Evolutionary conservation across 1,140 invertebrate genomes (phyloP).

Genomic region (Mercenaria mercenaria): DNA sequence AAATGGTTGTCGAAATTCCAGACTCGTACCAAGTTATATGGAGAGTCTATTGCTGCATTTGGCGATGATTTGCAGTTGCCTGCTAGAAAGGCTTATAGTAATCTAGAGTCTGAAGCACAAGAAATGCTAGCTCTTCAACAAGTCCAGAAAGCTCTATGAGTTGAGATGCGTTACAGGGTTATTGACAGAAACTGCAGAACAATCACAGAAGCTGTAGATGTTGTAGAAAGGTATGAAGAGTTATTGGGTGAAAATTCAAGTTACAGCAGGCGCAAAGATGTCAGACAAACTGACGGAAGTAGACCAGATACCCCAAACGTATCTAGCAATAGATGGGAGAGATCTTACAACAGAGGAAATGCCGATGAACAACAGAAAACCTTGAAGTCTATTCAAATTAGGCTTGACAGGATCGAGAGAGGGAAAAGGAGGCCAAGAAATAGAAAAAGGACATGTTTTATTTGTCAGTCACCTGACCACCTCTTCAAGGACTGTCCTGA

Average conservation of each 20-base stretch:
- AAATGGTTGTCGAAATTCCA: conserved; percentile 28
- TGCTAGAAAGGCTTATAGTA: conserved; percentile 16
- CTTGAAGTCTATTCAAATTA: background rate
- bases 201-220: conserved; percentile 20
- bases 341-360: background rate
- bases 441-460: background rate
- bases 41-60: background rate
- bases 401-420: background rate
- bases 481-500: background rate
- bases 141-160: background rate
- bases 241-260: background rate
- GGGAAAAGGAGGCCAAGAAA: background rate
- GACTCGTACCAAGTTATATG: background rate
- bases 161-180: conserved; percentile 7
- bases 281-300: background rate
- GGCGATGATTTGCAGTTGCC: conserved; percentile 23
- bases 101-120: conserved; percentile 6
- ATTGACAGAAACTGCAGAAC: conserved; percentile 15
- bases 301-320: background rate
- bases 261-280: background rate
- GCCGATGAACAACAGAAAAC: background rate
- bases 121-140: conserved; percentile 1
- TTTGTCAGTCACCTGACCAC: background rate
- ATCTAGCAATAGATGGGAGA: background rate
- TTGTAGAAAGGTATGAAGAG: conserved; percentile 34